Percentiles rank a stretch among this genome's conserved stretches.
Conservation (phyloP, 2,797 vertebrate genomes). For the Paratrypauchen microcephalus region DNA sequence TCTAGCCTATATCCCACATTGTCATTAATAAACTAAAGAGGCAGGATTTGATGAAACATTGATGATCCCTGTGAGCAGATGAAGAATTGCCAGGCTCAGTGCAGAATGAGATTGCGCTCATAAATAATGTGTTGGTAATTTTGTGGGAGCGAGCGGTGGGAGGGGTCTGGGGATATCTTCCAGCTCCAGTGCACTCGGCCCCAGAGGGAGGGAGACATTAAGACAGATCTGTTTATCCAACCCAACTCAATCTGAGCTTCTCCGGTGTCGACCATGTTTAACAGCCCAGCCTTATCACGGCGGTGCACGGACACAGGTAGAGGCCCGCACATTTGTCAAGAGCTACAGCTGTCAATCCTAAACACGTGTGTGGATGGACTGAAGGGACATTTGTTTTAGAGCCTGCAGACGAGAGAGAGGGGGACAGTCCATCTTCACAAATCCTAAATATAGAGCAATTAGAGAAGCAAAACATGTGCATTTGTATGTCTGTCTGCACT, state of each 20-base stretch:
- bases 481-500: not conserved
- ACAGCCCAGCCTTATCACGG: constrained; percentile 62
- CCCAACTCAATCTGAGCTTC: constrained; percentile 63
- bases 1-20: not conserved
- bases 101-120: constrained; percentile 32
- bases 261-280: constrained; percentile 67
- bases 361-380: constrained; percentile 29
- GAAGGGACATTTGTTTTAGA: constrained; percentile 16
- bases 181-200: constrained; percentile 44
- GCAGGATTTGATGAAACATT: constrained; percentile 27
- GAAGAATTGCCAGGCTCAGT: constrained; percentile 20
- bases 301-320: constrained; percentile 48
- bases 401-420: not conserved
- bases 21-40: constrained; percentile 15
- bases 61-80: constrained; percentile 31
- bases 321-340: constrained; percentile 50
- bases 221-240: constrained; percentile 62
- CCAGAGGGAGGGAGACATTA: constrained; percentile 58
- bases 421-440: not conserved
- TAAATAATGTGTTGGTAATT: constrained; percentile 51
- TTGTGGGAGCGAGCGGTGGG: constrained; percentile 29
- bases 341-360: constrained; percentile 37
- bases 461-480: not conserved
- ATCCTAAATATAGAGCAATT: not conserved
- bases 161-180: constrained; percentile 43